phyloP scores from a whole-genome alignment of 2,888 invertebrate species.

The Stenoptilia bipunctidactyla region DNA sequence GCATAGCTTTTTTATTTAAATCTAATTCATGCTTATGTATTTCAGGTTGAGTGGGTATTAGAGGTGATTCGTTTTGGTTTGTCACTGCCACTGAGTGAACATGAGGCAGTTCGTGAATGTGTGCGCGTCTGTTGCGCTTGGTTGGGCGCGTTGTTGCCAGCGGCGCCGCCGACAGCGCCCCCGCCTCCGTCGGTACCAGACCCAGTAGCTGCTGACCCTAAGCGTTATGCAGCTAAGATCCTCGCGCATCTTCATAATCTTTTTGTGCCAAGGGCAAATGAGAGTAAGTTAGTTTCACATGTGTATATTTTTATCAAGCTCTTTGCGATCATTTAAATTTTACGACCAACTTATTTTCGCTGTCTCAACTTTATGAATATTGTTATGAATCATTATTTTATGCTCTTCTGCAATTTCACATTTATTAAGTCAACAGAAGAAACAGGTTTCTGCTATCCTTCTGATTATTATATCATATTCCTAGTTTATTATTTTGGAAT shows the following conservation, averaged over 20 bases:
- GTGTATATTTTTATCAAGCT: not conserved
- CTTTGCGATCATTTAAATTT: conserved; percentile 4
- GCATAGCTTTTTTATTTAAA: too few species aligned
- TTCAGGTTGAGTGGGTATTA: conserved; percentile 88
- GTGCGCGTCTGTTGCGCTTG: conserved; percentile 98
- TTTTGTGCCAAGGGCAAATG: conserved; percentile 92
- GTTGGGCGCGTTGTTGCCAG: conserved; percentile 87
- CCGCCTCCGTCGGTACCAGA: conserved; percentile 91
- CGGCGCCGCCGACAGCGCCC: conserved; percentile 87
- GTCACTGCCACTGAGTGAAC: conserved; percentile 89
- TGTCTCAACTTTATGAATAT: too few species aligned
- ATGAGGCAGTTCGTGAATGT: conserved; percentile 95
- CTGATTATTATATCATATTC: too few species aligned
- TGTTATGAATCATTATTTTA: too few species aligned
- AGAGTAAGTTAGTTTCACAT: conserved; percentile 76
- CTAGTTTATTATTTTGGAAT: too few species aligned
- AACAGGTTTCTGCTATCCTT: too few species aligned
- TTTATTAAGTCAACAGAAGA: too few species aligned
- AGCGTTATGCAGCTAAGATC: conserved; percentile 90
- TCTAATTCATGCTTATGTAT: too few species aligned
- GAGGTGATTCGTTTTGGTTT: conserved; percentile 93
- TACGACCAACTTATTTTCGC: not conserved
- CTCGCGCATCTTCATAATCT: conserved; percentile 94
- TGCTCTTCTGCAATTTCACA: too few species aligned
- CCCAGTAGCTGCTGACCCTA: conserved; percentile 90